A percentile compares a stretch with the other conserved stretches of the same genome.
phyloP scores from a whole-genome alignment of 2,888 invertebrate species.

The Brachyptera risi region DNA sequence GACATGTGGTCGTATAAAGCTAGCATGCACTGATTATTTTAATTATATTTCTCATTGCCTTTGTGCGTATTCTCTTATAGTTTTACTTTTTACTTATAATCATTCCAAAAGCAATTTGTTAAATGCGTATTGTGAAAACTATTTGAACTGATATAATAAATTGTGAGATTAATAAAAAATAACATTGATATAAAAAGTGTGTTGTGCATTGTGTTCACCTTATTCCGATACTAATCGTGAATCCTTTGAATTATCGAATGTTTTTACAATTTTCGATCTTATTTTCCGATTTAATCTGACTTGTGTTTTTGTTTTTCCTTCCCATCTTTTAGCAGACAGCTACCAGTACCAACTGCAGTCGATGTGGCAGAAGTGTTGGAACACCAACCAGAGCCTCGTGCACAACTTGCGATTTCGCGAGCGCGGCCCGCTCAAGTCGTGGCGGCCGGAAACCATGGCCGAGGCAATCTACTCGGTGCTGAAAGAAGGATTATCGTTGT shows the following conservation, averaged over 20 bases:
- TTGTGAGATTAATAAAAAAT: conserved; percentile 25
- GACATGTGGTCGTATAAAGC: too few relatives aligned
- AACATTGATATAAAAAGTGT: too few relatives aligned
- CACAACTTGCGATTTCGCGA: conserved; percentile 89
- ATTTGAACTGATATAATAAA: conserved; percentile 14
- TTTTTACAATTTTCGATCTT: too few relatives aligned
- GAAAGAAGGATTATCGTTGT: conserved; percentile 82
- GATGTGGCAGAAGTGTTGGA: conserved; percentile 96
- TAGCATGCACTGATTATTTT: too few relatives aligned
- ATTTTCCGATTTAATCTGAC: conserved; percentile 1
- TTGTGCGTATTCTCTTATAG: conserved; percentile 7
- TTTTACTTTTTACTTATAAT: conserved; percentile 7
- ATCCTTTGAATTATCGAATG: too few relatives aligned
- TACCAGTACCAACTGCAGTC: conserved; percentile 93
- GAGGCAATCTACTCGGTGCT: conserved; percentile 90
- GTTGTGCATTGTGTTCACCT: too few relatives aligned
- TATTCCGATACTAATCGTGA: too few relatives aligned
- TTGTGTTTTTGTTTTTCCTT: conserved; percentile 35
- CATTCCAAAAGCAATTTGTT: conserved; percentile 17
- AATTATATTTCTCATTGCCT: too few relatives aligned
- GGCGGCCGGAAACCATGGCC: conserved; percentile 93
- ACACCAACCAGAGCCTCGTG: conserved; percentile 85
- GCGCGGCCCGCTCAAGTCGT: conserved; percentile 86
- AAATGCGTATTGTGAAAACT: conserved; percentile 3
- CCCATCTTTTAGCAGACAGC: conserved; percentile 69